Evolutionary conservation across 2,888 invertebrate genomes (phyloP).

Genomic region (Cyrtodaria siliqua): DNA sequence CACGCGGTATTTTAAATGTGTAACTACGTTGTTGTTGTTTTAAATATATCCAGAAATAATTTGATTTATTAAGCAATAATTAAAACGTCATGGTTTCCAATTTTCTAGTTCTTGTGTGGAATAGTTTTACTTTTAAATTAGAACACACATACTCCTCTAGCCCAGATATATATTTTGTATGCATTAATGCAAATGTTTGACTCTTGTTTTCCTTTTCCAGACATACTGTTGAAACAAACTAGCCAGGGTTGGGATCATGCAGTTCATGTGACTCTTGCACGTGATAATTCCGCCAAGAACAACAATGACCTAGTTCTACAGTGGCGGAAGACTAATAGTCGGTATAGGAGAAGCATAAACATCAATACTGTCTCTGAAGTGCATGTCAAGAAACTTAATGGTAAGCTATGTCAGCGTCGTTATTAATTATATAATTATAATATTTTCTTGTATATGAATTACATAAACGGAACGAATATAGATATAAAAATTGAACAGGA

Average conservation of each 20-base stretch:
- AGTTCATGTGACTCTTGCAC: constrained; percentile 24
- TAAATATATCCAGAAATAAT: no score
- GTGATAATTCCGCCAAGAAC: constrained; percentile 9
- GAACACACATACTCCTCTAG: no score
- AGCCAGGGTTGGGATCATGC: constrained; percentile 41
- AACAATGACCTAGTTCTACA: constrained; percentile 16
- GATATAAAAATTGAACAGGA: no score
- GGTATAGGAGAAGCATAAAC: constrained; percentile 6
- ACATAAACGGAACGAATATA: background rate
- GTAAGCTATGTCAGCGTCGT: constrained; percentile 7
- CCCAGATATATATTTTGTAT: no score
- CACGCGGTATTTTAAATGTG: no score
- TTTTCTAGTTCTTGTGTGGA: no score
- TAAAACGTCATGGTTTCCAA: no score
- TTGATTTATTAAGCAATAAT: no score
- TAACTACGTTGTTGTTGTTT: no score
- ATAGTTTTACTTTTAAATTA: no score
- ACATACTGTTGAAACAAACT: constrained; percentile 28
- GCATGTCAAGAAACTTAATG: constrained; percentile 31
- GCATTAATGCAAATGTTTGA: background rate
- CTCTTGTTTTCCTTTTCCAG: constrained; percentile 11
- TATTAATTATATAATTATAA: background rate
- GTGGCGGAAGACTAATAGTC: constrained; percentile 25
- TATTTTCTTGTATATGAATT: background rate
- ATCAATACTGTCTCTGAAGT: constrained; percentile 27